Conservation (phyloP, 2,797 vertebrate species). For the Sebastes nivosus region DNA sequence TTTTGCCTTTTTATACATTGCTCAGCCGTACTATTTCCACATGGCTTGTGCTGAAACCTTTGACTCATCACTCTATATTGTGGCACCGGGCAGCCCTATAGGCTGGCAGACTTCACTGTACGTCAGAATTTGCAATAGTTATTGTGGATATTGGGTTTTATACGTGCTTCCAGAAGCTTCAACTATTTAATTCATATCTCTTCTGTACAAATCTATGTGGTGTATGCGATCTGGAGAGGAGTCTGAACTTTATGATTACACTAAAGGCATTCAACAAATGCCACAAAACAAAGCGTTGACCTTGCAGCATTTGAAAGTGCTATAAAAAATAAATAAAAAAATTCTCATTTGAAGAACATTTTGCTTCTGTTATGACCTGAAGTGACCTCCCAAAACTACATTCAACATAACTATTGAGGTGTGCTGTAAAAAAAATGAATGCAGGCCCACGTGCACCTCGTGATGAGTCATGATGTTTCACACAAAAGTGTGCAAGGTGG, state of each 20-base stretch:
- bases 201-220: background rate
- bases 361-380: slow-evolving; percentile 10
- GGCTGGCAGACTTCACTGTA: slow-evolving; percentile 32
- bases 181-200: background rate
- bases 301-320: background rate
- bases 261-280: background rate
- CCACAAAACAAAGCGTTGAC: too few species aligned
- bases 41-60: slow-evolving; percentile 68
- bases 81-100: slow-evolving; percentile 48
- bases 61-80: slow-evolving; percentile 77
- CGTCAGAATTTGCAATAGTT: slow-evolving; percentile 47
- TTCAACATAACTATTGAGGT: slow-evolving; percentile 45
- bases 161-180: slow-evolving; percentile 24
- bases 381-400: slow-evolving; percentile 27
- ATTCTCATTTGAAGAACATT: background rate
- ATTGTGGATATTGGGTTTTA: slow-evolving; percentile 38
- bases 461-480: slow-evolving; percentile 73
- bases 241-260: background rate
- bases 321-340: background rate
- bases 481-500: slow-evolving; percentile 63
- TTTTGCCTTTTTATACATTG: slow-evolving; percentile 75
- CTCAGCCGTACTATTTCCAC: slow-evolving; percentile 55
- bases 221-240: background rate
- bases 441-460: slow-evolving; percentile 49
- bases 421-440: slow-evolving; percentile 48